Conservation (phyloP, 2,888 invertebrate genomes). For the Geotrupes spiniger region DNA sequence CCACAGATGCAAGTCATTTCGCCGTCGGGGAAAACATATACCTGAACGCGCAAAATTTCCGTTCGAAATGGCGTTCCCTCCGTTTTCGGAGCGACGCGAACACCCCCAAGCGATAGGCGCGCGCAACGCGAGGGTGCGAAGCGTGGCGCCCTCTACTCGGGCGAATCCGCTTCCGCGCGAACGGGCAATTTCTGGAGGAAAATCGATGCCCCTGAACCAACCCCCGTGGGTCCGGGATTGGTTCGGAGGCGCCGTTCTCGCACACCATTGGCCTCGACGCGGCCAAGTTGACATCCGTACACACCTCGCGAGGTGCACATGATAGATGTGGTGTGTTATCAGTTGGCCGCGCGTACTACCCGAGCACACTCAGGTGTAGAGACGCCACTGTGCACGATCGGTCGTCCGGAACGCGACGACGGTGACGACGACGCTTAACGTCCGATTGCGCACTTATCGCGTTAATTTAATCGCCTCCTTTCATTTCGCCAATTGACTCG, state of each 20-base stretch:
- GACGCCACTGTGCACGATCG: slow-evolving; percentile 31
- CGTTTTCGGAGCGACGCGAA: slow-evolving; percentile 25
- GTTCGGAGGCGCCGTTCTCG: slow-evolving; percentile 22
- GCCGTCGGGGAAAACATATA: not conserved
- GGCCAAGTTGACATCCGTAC: slow-evolving; percentile 41
- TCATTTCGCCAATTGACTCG: slow-evolving; percentile 30
- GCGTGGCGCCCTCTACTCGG: slow-evolving; percentile 49
- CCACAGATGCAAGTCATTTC: not conserved
- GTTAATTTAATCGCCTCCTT: slow-evolving; percentile 25
- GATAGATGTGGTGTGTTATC: slow-evolving; percentile 42
- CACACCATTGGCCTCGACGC: slow-evolving; percentile 38
- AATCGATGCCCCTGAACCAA: slow-evolving; percentile 35
- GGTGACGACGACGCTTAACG: slow-evolving; percentile 24
- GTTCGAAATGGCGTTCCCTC: slow-evolving; percentile 25
- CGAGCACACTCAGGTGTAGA: slow-evolving; percentile 28
- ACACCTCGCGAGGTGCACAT: slow-evolving; percentile 48
- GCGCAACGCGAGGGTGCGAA: slow-evolving; percentile 31
- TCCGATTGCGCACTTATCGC: slow-evolving; percentile 29
- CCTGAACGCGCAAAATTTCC: too few relatives aligned
- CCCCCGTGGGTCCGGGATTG: slow-evolving; percentile 31
- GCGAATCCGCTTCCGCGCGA: slow-evolving; percentile 46
- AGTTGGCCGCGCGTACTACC: slow-evolving; percentile 36
- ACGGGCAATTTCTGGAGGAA: slow-evolving; percentile 41
- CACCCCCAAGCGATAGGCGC: slow-evolving; percentile 31
- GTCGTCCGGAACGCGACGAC: slow-evolving; percentile 31